Conservation (phyloP, 2,113 vertebrate species). For the Neoarius graeffei region DNA sequence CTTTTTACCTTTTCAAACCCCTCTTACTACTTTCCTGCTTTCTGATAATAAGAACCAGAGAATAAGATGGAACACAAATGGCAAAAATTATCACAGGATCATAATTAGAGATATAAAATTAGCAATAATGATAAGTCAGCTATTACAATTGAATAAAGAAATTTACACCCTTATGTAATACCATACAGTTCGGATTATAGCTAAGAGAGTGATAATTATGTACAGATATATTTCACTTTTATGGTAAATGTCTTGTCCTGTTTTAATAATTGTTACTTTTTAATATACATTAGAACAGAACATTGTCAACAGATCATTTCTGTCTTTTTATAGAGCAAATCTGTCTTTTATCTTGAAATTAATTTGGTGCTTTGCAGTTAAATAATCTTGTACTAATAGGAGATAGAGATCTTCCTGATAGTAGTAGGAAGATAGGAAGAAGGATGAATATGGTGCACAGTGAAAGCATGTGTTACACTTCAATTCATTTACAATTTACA, state of each 20-base stretch:
- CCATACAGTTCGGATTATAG: neutral
- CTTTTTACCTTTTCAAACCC: conserved; percentile 19
- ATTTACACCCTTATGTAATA: neutral
- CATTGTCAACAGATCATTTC: neutral
- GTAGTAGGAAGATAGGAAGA: neutral
- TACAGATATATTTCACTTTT: neutral
- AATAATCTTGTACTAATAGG: neutral
- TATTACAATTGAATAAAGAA: neutral
- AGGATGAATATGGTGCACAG: neutral
- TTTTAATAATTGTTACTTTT: neutral
- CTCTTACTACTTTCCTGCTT: conserved; percentile 20
- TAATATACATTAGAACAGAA: neutral
- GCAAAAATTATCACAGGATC: neutral
- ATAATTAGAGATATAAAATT: conserved; percentile 24
- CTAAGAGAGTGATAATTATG: neutral
- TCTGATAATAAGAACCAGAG: neutral
- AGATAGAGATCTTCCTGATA: neutral
- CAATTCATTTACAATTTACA: no score
- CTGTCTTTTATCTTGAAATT: neutral
- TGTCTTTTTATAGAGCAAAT: neutral
- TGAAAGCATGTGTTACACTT: no score
- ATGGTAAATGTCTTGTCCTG: neutral
- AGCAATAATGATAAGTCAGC: conserved; percentile 9
- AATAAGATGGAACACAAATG: neutral
- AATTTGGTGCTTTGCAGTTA: neutral